Percentiles rank a stretch among this genome's conserved stretches.
These are phyloP conservation scores for Siniperca chuatsi DNA, from an alignment of 2,113 vertebrate species.

Conservation along the genomic window DNA sequence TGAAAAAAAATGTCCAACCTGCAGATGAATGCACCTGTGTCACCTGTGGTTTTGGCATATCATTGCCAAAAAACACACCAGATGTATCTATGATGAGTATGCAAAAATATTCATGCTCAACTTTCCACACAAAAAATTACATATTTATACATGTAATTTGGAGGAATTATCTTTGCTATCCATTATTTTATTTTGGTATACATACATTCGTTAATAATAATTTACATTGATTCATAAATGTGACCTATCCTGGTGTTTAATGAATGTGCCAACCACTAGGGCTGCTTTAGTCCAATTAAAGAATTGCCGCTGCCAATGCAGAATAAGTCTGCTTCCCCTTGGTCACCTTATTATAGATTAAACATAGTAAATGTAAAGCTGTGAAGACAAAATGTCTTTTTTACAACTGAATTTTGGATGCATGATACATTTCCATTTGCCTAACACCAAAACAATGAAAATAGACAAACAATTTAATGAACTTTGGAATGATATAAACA, in stretches of 20 bases:
- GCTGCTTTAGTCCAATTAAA: neutral
- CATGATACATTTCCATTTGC: neutral
- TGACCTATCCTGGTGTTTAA: neutral
- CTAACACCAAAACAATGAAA: neutral
- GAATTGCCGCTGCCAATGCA: too few relatives aligned
- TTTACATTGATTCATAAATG: neutral
- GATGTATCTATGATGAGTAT: slow-evolving; percentile 57
- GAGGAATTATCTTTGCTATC: neutral
- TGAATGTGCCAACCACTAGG: neutral
- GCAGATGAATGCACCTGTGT: slow-evolving; percentile 40
- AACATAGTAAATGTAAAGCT: neutral
- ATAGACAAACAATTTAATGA: neutral
- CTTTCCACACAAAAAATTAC: neutral
- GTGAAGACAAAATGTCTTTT: neutral
- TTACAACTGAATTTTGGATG: neutral
- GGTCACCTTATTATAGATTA: neutral
- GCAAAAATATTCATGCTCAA: slow-evolving; percentile 62
- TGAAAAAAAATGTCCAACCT: slow-evolving; percentile 53
- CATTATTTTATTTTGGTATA: neutral
- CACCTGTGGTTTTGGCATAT: slow-evolving; percentile 60
- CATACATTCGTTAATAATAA: neutral
- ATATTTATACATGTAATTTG: neutral
- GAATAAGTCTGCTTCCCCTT: neutral
- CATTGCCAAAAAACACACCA: slow-evolving; percentile 51
- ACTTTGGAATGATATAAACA: neutral